Base-by-base conservation (phyloP, 2,113 vertebrate genomes). In the Chionis minor region DNA sequence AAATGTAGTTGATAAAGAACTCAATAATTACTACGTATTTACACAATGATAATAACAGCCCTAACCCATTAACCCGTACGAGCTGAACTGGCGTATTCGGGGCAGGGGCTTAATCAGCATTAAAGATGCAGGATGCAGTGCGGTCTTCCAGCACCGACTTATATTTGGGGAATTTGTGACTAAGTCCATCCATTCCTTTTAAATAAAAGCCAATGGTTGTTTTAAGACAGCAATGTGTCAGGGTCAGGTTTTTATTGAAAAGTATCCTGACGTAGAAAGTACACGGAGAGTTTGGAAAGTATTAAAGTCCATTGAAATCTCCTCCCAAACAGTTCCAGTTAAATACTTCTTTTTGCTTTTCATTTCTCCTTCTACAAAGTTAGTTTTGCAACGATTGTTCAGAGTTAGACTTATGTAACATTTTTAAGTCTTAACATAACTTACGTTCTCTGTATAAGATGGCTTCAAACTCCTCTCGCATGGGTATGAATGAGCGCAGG, bases 241-340 rank as follows among this genome's bases (percentile, higher is more conserved):
- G 65, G 83, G 80, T 90, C 90, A 90, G 69, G 71, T 84, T 96
- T 93, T 88, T 63, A 69, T 38, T 84, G 49, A 73, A 78, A 95
- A 90, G 61, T 59, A 30, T 72, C 77, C 22, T 54, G 89, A 79
- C 27, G 12, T 10, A 44, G 75, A 42, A 88, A 80, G 30, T 8
- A 0, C 70, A 75, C 40, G 16, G 77, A 56, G 61, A 72, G 32
- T 54, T 51, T 12, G 13, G 80, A 80, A 84, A 56, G 23, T 47
- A 51, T 72, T 85, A 3, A 87, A 80, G n/a, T 58, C 72, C 62
- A 40, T 28, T 67, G 35, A 86, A 78, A 61, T 71, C 12, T 45
- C 49, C 35, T 90, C 81, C 87, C 51, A 72, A 51, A 59, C 0
- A 0, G 21, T 67, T 92, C 12, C 30, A 65, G 30, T 55, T 78